phyloP scores from a whole-genome alignment of 2,113 vertebrate species.

The Tragulus kanchil region DNA sequence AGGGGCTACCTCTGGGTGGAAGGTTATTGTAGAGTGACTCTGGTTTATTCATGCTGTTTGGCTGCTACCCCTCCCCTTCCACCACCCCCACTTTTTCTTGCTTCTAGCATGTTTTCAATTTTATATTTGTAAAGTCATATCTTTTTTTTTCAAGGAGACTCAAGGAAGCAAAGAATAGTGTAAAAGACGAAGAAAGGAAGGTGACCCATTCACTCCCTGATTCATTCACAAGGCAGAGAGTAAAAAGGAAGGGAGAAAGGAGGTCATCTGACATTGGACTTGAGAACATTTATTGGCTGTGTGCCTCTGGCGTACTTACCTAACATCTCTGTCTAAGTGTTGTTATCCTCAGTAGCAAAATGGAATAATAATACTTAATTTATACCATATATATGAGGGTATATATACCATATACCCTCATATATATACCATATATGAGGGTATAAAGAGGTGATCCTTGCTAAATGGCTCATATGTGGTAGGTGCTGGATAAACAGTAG shows the following conservation, averaged over 20 bases:
- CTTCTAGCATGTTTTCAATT: neutral
- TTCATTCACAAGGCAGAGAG: constrained; percentile 80
- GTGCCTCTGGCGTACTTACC: constrained; percentile 72
- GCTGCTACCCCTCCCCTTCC: neutral
- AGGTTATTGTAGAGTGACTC: constrained; percentile 31
- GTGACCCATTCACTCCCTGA: constrained; percentile 70
- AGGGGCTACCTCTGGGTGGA: constrained; percentile 29
- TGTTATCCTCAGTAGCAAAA: constrained; percentile 69
- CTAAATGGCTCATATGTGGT: neutral
- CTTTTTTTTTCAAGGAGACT: neutral
- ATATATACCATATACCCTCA: too few species aligned
- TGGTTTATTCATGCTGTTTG: neutral
- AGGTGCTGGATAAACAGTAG: neutral
- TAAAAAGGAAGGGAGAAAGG: neutral
- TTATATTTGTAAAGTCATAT: constrained; percentile 53
- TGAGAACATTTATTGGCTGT: constrained; percentile 74
- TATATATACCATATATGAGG: too few species aligned
- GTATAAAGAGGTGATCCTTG: constrained; percentile 27
- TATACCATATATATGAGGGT: constrained; percentile 21
- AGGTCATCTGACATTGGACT: constrained; percentile 68
- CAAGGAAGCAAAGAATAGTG: constrained; percentile 44
- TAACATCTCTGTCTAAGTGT: constrained; percentile 60
- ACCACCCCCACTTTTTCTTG: neutral
- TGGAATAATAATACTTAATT: constrained; percentile 68
- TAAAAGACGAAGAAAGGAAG: constrained; percentile 5